phyloP scores from a whole-genome alignment of 2,888 invertebrate species.

The Drosophila austrosaltans region DNA sequence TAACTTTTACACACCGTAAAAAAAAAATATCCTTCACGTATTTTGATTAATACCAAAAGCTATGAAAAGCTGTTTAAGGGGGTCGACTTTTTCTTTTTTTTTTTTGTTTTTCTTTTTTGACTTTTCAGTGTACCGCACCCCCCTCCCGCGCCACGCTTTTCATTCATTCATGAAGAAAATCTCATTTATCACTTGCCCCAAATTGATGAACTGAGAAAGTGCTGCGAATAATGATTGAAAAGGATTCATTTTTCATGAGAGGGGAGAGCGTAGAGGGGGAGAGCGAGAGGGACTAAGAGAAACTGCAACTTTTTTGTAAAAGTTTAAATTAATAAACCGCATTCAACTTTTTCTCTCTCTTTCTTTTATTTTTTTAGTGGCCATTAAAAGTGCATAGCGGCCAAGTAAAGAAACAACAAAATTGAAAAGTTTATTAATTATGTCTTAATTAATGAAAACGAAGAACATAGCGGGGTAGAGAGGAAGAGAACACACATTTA shows the following conservation, averaged over 20 bases:
- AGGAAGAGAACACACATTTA: conserved; percentile 31
- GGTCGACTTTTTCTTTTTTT: background rate
- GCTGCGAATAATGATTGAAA: conserved; percentile 10
- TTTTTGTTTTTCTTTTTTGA: conserved; percentile 1
- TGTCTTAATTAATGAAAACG: conserved; percentile 30
- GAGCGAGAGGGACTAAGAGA: background rate
- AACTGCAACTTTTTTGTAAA: background rate
- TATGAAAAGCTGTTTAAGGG: conserved; percentile 25
- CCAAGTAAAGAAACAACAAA: conserved; percentile 10
- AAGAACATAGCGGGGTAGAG: background rate
- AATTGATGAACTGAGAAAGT: conserved; percentile 11
- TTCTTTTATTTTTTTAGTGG: background rate
- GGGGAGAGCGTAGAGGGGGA: background rate
- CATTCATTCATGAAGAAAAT: conserved; percentile 11
- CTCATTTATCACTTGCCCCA: conserved; percentile 7
- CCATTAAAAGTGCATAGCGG: conserved; percentile 24
- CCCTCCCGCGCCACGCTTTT: background rate
- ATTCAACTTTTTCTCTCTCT: conserved; percentile 11
- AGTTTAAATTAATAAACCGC: conserved; percentile 37
- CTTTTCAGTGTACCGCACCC: background rate
- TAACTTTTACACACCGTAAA: conserved; percentile 7
- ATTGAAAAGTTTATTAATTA: conserved; percentile 31
- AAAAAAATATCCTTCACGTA: conserved; percentile 15
- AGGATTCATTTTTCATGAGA: conserved; percentile 8
- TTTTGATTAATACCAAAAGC: conserved; percentile 44